Conservation (phyloP, 2,797 vertebrate species). For the Acanthurus leucopareius region DNA sequence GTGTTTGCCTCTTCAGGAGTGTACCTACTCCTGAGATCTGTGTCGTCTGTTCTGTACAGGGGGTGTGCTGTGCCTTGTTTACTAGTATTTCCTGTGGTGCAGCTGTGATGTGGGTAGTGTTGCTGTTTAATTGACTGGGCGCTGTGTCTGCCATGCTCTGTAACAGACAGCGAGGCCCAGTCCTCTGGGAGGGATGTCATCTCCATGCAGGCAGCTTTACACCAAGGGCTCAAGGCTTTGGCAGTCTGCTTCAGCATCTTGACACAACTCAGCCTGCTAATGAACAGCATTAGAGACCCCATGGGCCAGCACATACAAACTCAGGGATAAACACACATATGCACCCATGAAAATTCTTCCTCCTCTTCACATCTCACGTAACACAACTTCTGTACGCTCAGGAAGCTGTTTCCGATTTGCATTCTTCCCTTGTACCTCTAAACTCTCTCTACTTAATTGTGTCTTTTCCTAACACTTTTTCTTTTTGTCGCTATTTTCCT, state of each 20-base stretch:
- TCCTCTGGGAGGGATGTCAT: slow-evolving; percentile 66
- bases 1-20: slow-evolving; percentile 9
- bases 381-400: not conserved
- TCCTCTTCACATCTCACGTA: slow-evolving; percentile 3
- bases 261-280: slow-evolving; percentile 71
- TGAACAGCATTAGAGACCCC: slow-evolving; percentile 66
- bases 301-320: slow-evolving; percentile 32
- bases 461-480: not conserved
- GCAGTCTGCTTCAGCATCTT: slow-evolving; percentile 68
- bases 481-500: not conserved
- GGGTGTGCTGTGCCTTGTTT: slow-evolving; percentile 32
- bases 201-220: slow-evolving; percentile 46
- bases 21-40: slow-evolving; percentile 13
- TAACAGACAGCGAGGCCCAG: slow-evolving; percentile 54
- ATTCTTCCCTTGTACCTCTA: not conserved
- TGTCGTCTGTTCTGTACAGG: slow-evolving; percentile 12
- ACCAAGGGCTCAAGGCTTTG: slow-evolving; percentile 60
- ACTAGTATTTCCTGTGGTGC: slow-evolving; percentile 46
- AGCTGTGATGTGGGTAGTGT: slow-evolving; percentile 47
- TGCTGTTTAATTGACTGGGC: slow-evolving; percentile 64
- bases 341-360: slow-evolving; percentile 11
- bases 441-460: not conserved
- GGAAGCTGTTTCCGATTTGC: not conserved
- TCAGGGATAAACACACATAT: slow-evolving; percentile 30
- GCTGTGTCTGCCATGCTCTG: slow-evolving; percentile 52